phyloP scores from a whole-genome alignment of 2,797 vertebrate genomes.

The Danio choprae region DNA sequence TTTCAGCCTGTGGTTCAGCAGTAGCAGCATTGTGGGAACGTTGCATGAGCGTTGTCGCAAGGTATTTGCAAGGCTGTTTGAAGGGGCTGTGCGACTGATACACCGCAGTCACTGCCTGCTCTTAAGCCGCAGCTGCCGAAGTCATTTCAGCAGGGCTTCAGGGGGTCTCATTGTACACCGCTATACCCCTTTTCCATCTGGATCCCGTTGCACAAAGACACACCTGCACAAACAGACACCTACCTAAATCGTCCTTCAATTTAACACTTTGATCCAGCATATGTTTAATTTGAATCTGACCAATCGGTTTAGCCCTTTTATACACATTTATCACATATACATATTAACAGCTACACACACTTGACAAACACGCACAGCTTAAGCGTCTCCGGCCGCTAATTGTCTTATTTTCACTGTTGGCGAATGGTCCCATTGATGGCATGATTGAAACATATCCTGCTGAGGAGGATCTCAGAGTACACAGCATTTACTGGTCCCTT shows the following conservation, averaged over 20 bases:
- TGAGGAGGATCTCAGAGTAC: slow-evolving; percentile 95
- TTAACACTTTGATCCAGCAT: slow-evolving; percentile 26
- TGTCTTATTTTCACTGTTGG: slow-evolving; percentile 39
- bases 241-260: slow-evolving; percentile 47
- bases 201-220: slow-evolving; percentile 55
- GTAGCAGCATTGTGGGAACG: slow-evolving; percentile 36
- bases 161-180: slow-evolving; percentile 40
- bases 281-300: slow-evolving; percentile 11
- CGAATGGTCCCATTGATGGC: slow-evolving; percentile 60
- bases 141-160: slow-evolving; percentile 63
- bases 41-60: slow-evolving; percentile 37
- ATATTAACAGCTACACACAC: slow-evolving; percentile 30
- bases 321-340: slow-evolving; percentile 1
- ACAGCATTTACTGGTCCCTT: slow-evolving; percentile 91
- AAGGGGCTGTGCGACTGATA: neutral
- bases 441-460: slow-evolving; percentile 84
- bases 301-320: slow-evolving; percentile 20
- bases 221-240: slow-evolving; percentile 47
- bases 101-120: slow-evolving; percentile 12
- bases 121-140: slow-evolving; percentile 64
- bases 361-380: slow-evolving; percentile 17
- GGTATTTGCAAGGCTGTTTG: slow-evolving; percentile 11
- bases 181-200: slow-evolving; percentile 61
- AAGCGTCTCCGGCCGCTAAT: slow-evolving; percentile 39
- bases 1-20: neutral